Conservation (phyloP, 1,140 invertebrate species). For the Nasonia vitripennis region DNA sequence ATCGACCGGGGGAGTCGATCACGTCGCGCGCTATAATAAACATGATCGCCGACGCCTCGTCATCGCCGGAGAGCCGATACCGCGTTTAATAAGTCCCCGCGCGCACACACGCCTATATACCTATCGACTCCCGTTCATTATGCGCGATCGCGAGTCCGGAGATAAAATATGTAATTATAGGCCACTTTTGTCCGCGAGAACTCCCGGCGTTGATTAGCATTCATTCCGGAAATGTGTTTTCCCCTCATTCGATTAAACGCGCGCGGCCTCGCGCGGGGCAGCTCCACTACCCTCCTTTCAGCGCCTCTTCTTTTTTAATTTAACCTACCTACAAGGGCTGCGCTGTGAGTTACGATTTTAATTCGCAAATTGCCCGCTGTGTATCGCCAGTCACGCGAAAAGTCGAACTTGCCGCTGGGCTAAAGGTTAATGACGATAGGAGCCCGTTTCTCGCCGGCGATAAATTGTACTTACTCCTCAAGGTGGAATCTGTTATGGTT, state of each 20-base stretch:
- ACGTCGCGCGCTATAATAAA: background rate
- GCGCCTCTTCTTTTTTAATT: background rate
- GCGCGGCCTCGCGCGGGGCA: too few species aligned
- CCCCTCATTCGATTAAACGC: background rate
- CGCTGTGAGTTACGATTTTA: background rate
- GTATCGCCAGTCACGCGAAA: background rate
- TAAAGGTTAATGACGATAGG: background rate
- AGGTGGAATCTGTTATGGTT: slow-evolving; percentile 16
- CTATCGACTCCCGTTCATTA: background rate
- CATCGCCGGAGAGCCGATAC: background rate
- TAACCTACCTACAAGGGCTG: background rate
- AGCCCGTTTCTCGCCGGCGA: background rate
- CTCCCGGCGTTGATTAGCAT: background rate
- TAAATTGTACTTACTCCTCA: slow-evolving; percentile 6
- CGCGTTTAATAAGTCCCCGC: background rate
- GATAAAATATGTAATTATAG: background rate
- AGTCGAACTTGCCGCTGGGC: background rate
- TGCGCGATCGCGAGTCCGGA: background rate
- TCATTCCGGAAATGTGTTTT: background rate
- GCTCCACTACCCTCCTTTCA: background rate
- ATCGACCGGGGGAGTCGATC: background rate
- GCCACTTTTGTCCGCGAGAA: background rate
- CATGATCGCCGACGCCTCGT: too few species aligned
- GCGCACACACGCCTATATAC: background rate
- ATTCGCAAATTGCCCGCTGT: background rate